Base-by-base conservation (phyloP, 1,140 invertebrate genomes). In the Meteorus sp. region DNA sequence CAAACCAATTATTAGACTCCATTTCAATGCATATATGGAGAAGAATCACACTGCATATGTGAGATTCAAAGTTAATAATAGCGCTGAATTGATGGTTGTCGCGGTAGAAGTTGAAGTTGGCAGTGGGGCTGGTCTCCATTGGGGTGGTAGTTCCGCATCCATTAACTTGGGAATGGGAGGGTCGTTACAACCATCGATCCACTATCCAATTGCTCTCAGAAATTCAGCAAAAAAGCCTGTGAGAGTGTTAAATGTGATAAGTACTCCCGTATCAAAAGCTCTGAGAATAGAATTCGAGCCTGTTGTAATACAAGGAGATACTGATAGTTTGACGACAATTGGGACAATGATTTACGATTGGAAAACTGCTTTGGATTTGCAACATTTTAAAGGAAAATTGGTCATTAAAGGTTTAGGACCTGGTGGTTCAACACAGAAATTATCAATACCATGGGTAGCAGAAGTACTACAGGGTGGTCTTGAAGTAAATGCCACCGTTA, bases 71-170 rank as follows among this genome's bases (percentile, higher is more conserved):
- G 85, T 89, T 23, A 89, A 89, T 70, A 84, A 84, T 66, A 85
- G 82, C 60, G 83, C 85, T 53, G 85, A 89, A 66, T 78, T 89
- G 59, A 79, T 90, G 43, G 86, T 94, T 58, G 83, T 95, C 56
- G 92, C 92, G 19, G 82, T 95, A n/a, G 92, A 95, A 81, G 86
- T 95, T 15, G 91, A 95, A 84, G 92, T 95, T 37, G 82, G 86
- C 57, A 83, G 85, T 45, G 71, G 80, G 67, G 83, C 88, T 65
- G 89, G 91, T 50, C 82, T 94, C 51, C 93, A 91, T 79, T 80
- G 77, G 78, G 77, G 76, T 61, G 85, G 88, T 39, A 85, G 88
- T 37, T 85, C 87, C 66, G 90, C 92, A 59, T 77, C 88, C 60
- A 82, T 95, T 33, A 91, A 95, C 81, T 94, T 95, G 81, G 93